These are phyloP conservation scores for Agrilus biguttatus DNA, from an alignment of 2,888 invertebrate genomes.

Conservation along the genomic window DNA sequence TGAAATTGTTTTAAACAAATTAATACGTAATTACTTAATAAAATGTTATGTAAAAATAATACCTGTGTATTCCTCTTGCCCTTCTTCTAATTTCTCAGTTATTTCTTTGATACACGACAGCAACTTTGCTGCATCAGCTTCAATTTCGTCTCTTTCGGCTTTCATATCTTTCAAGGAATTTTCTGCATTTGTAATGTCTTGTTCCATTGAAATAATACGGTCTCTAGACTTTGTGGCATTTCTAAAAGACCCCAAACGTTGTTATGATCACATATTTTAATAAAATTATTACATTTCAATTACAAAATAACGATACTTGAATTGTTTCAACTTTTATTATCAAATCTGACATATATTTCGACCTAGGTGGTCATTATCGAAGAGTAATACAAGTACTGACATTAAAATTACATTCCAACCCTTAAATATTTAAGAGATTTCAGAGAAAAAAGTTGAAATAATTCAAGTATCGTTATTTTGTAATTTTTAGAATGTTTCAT, in stretches of 20 bases:
- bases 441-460: no score
- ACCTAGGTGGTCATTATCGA: no score
- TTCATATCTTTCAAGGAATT: constrained; percentile 45
- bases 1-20: constrained; percentile 7
- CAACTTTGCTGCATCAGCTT: constrained; percentile 38
- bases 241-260: constrained; percentile 26
- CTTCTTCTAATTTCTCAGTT: constrained; percentile 40
- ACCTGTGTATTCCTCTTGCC: constrained; percentile 39
- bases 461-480: no score
- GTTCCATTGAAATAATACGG: constrained; percentile 57
- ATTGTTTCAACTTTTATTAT: no score
- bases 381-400: no score
- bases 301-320: no score
- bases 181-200: constrained; percentile 55
- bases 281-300: constrained; percentile 3
- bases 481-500: no score
- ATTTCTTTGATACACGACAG: constrained; percentile 42
- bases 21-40: background rate
- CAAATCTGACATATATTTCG: no score
- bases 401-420: no score
- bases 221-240: constrained; percentile 64
- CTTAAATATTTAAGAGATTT: no score
- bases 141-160: constrained; percentile 42
- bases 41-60: background rate
- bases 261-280: background rate